These are phyloP conservation scores for Xenus cinereus DNA, from an alignment of 2,113 vertebrate species.

Conservation along the genomic window DNA sequence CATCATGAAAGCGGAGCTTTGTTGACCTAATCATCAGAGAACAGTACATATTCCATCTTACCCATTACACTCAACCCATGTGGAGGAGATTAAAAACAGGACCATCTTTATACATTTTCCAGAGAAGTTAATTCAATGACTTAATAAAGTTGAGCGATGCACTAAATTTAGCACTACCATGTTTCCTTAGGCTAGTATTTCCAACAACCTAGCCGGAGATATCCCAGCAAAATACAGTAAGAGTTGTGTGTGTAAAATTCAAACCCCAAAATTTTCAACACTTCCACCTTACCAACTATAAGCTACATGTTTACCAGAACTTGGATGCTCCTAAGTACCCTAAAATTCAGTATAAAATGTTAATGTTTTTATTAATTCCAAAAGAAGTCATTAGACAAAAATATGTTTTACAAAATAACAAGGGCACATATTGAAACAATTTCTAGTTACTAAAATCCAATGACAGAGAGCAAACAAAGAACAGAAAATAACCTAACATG, in stretches of 20 bases:
- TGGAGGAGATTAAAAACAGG: neutral
- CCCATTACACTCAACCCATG: accelerated
- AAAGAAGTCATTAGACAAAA: neutral
- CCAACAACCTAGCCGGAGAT: neutral
- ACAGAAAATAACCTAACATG: neutral
- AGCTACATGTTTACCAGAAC: neutral
- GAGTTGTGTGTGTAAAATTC: neutral
- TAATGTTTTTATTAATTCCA: neutral
- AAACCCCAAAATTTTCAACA: neutral
- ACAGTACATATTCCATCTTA: neutral
- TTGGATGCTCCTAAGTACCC: accelerated
- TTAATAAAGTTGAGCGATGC: neutral
- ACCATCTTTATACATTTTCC: neutral
- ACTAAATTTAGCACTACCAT: neutral
- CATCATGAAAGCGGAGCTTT: neutral
- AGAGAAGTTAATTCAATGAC: neutral
- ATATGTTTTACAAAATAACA: neutral
- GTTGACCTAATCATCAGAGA: neutral
- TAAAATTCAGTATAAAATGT: neutral
- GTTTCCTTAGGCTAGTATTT: neutral
- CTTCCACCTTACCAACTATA: neutral
- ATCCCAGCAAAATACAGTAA: neutral
- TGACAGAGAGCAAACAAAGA: neutral
- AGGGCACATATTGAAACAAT: neutral
- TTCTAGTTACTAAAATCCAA: neutral